These are phyloP conservation scores for Magallana ariakensis DNA, from an alignment of 1,140 invertebrate species.

Conservation along the genomic window DNA sequence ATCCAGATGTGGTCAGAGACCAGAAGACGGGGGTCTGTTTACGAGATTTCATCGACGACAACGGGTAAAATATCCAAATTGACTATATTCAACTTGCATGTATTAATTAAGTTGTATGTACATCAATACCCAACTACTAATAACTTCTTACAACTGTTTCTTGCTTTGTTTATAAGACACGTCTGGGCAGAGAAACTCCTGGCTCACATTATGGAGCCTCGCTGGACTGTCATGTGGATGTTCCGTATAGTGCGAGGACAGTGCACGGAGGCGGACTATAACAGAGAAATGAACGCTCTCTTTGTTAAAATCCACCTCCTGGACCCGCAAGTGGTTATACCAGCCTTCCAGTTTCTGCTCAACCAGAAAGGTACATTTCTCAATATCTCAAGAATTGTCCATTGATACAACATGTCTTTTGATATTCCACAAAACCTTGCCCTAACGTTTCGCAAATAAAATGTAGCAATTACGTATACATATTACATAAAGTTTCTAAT, in stretches of 20 bases:
- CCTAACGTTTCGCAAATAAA: too few species aligned
- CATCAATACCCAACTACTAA: too few species aligned
- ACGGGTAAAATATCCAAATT: conserved; percentile 61
- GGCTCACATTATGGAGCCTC: conserved; percentile 68
- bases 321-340: conserved; percentile 76
- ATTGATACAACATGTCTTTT: too few species aligned
- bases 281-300: conserved; percentile 76
- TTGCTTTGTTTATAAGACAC: conserved; percentile 55
- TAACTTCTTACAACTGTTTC: not conserved
- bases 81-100: too few species aligned
- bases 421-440: too few species aligned
- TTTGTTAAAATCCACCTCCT: conserved; percentile 77
- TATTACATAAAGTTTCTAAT: too few species aligned
- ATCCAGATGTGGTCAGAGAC: conserved; percentile 71
- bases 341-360: conserved; percentile 73
- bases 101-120: too few species aligned
- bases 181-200: conserved; percentile 74
- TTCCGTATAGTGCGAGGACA: conserved; percentile 69
- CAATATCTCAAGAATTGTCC: too few species aligned
- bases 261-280: conserved; percentile 72
- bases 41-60: conserved; percentile 68
- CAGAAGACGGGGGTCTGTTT: conserved; percentile 65
- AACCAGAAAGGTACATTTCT: conserved; percentile 72
- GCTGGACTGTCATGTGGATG: conserved; percentile 69
- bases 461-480: too few species aligned